A percentile compares a stretch with the other conserved stretches of the same genome.
Conservation (phyloP, 2,888 invertebrate genomes). For the Synergus laeviventris region DNA sequence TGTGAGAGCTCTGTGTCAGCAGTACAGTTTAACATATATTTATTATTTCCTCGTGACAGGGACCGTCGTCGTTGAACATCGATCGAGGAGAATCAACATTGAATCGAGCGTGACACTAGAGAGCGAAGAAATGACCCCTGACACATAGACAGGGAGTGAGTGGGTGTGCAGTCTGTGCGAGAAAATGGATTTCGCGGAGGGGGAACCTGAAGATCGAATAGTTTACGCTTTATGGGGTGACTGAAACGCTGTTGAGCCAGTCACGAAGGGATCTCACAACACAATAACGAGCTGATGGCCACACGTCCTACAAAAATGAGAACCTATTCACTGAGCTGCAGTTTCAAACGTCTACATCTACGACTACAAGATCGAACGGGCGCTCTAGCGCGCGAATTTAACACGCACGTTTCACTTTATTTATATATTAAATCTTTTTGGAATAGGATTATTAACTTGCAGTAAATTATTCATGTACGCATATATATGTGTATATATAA, state of each 20-base stretch:
- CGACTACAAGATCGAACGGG: too few relatives aligned
- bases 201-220: conserved; percentile 11
- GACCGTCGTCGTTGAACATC: not conserved
- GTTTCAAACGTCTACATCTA: too few relatives aligned
- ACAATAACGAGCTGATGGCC: not conserved
- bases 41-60: not conserved
- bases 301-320: not conserved
- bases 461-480: too few relatives aligned
- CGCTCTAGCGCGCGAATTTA: too few relatives aligned
- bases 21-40: conserved; percentile 3
- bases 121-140: conserved; percentile 32
- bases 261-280: not conserved
- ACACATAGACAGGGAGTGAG: not conserved
- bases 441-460: too few relatives aligned
- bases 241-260: conserved; percentile 2
- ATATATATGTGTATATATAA: too few relatives aligned
- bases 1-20: not conserved
- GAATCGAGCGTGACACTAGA: conserved; percentile 30
- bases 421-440: too few relatives aligned
- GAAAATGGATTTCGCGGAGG: conserved; percentile 3
- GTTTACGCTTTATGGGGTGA: conserved; percentile 6
- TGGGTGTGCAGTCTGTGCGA: conserved; percentile 10
- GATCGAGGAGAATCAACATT: conserved; percentile 17
- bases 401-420: too few relatives aligned
- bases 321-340: not conserved